Conservation (phyloP, 2,797 vertebrate genomes). For the Mormyrops attenuatus region DNA sequence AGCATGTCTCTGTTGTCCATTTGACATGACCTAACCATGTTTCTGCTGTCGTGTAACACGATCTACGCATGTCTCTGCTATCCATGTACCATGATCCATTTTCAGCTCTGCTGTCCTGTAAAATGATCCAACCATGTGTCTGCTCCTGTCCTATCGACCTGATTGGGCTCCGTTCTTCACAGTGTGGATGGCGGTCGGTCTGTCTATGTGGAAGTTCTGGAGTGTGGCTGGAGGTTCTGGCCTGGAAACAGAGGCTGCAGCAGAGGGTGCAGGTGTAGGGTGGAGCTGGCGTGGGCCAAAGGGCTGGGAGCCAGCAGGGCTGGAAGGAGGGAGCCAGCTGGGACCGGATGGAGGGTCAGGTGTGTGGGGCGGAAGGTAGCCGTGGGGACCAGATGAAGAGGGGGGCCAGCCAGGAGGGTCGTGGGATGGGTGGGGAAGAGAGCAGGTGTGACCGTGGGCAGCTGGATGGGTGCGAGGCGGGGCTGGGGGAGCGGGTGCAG, state of each 20-base stretch:
- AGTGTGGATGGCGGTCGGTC: not conserved
- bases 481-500: slow-evolving; percentile 66
- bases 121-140: not conserved
- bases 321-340: slow-evolving; percentile 67
- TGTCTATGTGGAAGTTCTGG: slow-evolving; percentile 49
- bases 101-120: not conserved
- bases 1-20: too few species aligned
- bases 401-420: slow-evolving; percentile 62
- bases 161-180: not conserved
- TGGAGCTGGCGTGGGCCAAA: slow-evolving; percentile 53
- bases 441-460: slow-evolving; percentile 54
- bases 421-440: slow-evolving; percentile 69
- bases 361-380: slow-evolving; percentile 55
- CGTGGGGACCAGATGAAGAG: slow-evolving; percentile 71
- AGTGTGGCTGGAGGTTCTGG: slow-evolving; percentile 62
- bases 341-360: slow-evolving; percentile 55
- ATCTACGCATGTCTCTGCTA: not conserved
- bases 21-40: not conserved
- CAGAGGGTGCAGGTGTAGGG: slow-evolving; percentile 62
- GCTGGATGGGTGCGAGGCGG: slow-evolving; percentile 60
- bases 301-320: slow-evolving; percentile 64
- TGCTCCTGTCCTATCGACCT: not conserved
- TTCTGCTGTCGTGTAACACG: not conserved
- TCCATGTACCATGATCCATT: not conserved
- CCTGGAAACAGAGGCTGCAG: slow-evolving; percentile 71